These are phyloP conservation scores for Papilio elwesi DNA, from an alignment of 2,888 invertebrate species.

Conservation along the genomic window DNA sequence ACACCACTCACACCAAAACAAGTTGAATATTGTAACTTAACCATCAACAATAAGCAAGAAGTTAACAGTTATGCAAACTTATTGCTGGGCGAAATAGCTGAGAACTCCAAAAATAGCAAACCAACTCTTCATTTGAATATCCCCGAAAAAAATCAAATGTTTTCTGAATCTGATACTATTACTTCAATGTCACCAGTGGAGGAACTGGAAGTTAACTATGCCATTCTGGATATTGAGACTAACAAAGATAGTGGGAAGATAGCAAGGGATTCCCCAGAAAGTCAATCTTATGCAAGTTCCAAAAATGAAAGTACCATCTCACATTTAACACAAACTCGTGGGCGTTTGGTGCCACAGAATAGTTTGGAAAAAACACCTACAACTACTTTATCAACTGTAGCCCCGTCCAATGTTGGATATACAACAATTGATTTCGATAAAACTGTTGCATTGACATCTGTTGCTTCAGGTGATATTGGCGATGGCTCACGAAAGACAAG, in stretches of 20 bases:
- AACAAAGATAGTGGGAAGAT: conserved; percentile 69
- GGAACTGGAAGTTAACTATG: conserved; percentile 87
- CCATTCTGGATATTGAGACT: conserved; percentile 89
- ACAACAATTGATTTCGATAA: conserved; percentile 97
- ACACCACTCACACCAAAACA: conserved; percentile 73
- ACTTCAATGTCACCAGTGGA: conserved; percentile 73
- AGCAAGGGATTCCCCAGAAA: conserved; percentile 66
- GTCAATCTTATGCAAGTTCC: conserved; percentile 63
- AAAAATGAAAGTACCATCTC: conserved; percentile 67
- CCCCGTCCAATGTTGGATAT: conserved; percentile 87
- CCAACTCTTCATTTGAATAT: conserved; percentile 54
- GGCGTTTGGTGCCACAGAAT: conserved; percentile 66
- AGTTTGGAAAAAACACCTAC: conserved; percentile 63
- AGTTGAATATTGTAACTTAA: conserved; percentile 73
- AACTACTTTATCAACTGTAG: conserved; percentile 80
- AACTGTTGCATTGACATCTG: conserved; percentile 94
- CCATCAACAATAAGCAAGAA: conserved; percentile 63
- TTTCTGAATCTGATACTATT: conserved; percentile 75
- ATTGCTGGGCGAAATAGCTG: conserved; percentile 67
- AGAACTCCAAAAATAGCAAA: conserved; percentile 62
- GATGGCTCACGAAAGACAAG: conserved; percentile 92
- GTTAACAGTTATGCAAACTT: conserved; percentile 75
- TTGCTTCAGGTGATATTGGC: conserved; percentile 88
- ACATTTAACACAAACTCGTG: conserved; percentile 61
- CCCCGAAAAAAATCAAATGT: conserved; percentile 65